Evolutionary conservation across 2,113 vertebrate species (phyloP).

Genomic region (Narcine bancroftii): DNA sequence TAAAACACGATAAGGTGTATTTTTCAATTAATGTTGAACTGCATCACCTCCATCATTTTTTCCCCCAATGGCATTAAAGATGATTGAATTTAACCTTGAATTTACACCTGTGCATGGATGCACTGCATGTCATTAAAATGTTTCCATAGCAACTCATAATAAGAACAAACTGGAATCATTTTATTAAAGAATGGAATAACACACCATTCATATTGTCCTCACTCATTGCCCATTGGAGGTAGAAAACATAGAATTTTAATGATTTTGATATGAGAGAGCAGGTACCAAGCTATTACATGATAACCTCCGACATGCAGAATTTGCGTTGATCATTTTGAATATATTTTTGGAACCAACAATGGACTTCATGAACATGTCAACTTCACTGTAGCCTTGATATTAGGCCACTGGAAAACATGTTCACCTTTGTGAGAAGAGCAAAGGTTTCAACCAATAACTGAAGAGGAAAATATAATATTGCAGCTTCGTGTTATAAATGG

Average conservation of each 20-base stretch:
- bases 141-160: background rate
- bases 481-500: background rate
- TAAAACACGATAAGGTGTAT: background rate
- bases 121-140: background rate
- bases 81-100: slow-evolving; percentile 10
- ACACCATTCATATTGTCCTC: background rate
- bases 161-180: background rate
- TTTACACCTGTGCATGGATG: background rate
- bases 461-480: background rate
- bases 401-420: background rate
- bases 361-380: background rate
- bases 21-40: slow-evolving; percentile 11
- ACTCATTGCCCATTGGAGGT: background rate
- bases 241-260: background rate
- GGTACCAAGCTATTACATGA: background rate
- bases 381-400: background rate
- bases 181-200: background rate
- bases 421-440: background rate
- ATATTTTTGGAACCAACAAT: background rate
- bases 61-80: background rate
- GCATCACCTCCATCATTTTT: background rate
- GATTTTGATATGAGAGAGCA: background rate
- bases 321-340: background rate
- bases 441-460: background rate
- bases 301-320: background rate